Conservation (phyloP, 2,888 invertebrate species). For the Acleris holmiana region DNA sequence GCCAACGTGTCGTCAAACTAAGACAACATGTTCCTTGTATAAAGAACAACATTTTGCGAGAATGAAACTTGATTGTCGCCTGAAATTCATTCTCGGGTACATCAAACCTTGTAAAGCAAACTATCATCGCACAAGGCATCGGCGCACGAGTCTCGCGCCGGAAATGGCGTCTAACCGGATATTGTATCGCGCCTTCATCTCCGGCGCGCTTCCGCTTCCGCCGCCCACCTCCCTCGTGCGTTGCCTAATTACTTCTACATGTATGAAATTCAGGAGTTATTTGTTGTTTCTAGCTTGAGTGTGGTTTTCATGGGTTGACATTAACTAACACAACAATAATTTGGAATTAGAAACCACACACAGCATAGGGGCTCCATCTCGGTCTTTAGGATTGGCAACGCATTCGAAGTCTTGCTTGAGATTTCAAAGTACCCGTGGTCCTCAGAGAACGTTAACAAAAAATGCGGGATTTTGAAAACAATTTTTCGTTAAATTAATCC, state of each 20-base stretch:
- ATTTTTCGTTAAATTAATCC: too few species aligned
- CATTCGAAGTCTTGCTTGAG: too few species aligned
- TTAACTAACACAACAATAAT: too few species aligned
- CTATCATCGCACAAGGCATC: conserved; percentile 49
- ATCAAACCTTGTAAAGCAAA: conserved; percentile 22
- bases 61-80: neutral
- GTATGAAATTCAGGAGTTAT: conserved; percentile 24
- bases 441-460: too few species aligned
- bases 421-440: too few species aligned
- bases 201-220: conserved; percentile 81
- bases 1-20: too few species aligned
- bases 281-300: neutral
- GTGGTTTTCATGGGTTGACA: too few species aligned
- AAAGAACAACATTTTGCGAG: neutral
- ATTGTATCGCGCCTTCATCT: conserved; percentile 85
- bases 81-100: conserved; percentile 17
- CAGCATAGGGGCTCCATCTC: too few species aligned
- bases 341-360: too few species aligned
- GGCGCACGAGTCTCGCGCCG: conserved; percentile 78
- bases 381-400: too few species aligned
- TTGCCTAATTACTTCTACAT: conserved; percentile 76
- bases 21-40: too few species aligned
- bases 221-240: conserved; percentile 65
- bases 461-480: too few species aligned
- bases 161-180: conserved; percentile 84